Base-by-base conservation (phyloP, 53 echinoderm and acorn worm species). In the Patiria pectinifera region DNA sequence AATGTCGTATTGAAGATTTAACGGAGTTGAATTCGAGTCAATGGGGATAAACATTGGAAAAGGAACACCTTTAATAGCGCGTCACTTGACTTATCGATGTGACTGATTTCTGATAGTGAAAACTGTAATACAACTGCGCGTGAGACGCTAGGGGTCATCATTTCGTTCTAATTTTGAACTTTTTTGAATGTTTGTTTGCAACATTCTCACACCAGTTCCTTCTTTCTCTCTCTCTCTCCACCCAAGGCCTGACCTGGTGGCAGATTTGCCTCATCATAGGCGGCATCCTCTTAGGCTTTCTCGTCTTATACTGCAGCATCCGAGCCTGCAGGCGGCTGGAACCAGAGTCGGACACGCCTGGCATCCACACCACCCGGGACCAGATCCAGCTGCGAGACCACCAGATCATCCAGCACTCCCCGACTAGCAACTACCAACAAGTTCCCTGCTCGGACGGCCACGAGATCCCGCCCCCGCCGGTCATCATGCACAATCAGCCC, bases 191-290 rank as follows among this genome's bases (percentile, higher is more conserved):
- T 35, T 35, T 35, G 35, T 35, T 35, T 35, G 35, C 35, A 35
- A 35, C 35, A 35, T 35, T 35, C 35, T 35, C 35, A 35, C 35
- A 35, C 35, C 53, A 53, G 53, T 53, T 53, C 53, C 53, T 53
- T 76, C 76, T 18, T 43, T 76, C 26, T 76, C 25, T 4, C 76
- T 12, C 25, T 8, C 76, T 43, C 76, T 76, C 25, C 3, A 11
- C 11, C 11, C 23, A 11, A 18, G 26, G 25, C 4, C 18, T 87
- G 43, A 0, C 43, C 35, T 87, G 87, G 87, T 87, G 87, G 87
- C 87, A 87, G 76, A 87, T 87, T 23, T 8, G n/a, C 2, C 76
- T 87, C 59, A 87, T 87, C 62, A 35, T 87, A 35, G 84, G 84
- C 4, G 84, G 84, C 35, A 66, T 66, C 16, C 3, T 62, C 45